Evolutionary conservation across 2,888 invertebrate species (phyloP), one percentile per base, ranked within the genome.

Genomic region (Lapara coniferarum): DNA sequence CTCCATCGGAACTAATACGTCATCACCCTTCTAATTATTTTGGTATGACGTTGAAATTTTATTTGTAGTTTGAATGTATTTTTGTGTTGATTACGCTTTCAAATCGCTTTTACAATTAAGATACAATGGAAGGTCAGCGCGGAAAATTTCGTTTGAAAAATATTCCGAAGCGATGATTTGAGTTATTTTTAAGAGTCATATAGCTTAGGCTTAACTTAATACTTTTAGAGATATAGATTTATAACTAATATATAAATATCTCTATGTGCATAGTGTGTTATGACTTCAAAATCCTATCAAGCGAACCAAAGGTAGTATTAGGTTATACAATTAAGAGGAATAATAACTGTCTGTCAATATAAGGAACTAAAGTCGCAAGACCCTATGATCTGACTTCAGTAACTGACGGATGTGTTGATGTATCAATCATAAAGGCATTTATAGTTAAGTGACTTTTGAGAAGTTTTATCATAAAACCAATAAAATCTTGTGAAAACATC

Each of bases 1-100:
- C 85, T 82, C 46, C 81, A 88, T 86, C 86, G 82, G 82, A 88
- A 85, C 84, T 80, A 77, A 81, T 76, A 74, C 92, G 91, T 91
- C 92, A 91, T 75, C 71, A 70, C 71, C 76, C 72, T 75, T 74
- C 84, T 85, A 88, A 89, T 90, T 89, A 86, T 78, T 71, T 75
- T 76, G 78, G 68, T 77, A 81, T 91, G 88, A 89, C 87, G 86
- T 83, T 78, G 79, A 82, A 80, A 80, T 82, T 82, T 73, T 81
- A 81, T 59, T 73, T 75, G 72, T 69, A n/a, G 56, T 67, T 70
- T 67, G 44, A 70, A 37, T 70, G 44, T 37, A 66, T 13, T 66
- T 57, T 49, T 19, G n/a, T 53, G 14, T 68, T 37, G 13, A 37
- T 51, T 59, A 58, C 68, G 10, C 59, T 67, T 63, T 44, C 51